Evolutionary conservation across 2,888 invertebrate species (phyloP).

Genomic region (Amorpha juglandis): DNA sequence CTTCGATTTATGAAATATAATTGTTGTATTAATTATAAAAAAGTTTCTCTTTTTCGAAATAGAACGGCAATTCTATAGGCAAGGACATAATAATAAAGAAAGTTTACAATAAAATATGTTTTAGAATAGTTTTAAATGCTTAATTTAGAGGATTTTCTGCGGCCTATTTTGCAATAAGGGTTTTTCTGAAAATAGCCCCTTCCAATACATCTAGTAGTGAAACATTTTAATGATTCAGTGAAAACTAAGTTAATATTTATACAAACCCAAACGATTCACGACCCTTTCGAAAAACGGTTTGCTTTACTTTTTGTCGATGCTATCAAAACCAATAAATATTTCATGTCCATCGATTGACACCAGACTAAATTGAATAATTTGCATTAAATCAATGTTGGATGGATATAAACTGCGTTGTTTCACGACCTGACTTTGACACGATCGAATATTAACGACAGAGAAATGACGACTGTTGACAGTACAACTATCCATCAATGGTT

Average conservation of each 20-base stretch:
- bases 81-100: no score
- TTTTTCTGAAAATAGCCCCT: no score
- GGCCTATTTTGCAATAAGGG: no score
- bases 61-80: no score
- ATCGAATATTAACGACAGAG: constrained; percentile 1
- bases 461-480: background rate
- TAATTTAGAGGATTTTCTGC: no score
- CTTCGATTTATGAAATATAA: no score
- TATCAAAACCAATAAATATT: constrained; percentile 17
- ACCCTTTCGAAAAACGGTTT: background rate
- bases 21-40: no score
- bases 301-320: background rate
- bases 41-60: no score
- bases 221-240: no score
- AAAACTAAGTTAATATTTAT: background rate
- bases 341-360: constrained; percentile 5
- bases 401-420: background rate
- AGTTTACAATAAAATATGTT: no score
- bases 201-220: no score
- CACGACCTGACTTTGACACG: background rate
- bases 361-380: constrained; percentile 17
- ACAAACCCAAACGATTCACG: background rate
- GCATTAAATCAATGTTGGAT: constrained; percentile 19
- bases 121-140: no score
- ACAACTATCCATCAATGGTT: background rate